A percentile compares a stretch with the other conserved stretches of the same genome.
These are phyloP conservation scores for Siderastrea radians DNA, from an alignment of 92 coral and sea anemone genomes.

Conservation along the genomic window DNA sequence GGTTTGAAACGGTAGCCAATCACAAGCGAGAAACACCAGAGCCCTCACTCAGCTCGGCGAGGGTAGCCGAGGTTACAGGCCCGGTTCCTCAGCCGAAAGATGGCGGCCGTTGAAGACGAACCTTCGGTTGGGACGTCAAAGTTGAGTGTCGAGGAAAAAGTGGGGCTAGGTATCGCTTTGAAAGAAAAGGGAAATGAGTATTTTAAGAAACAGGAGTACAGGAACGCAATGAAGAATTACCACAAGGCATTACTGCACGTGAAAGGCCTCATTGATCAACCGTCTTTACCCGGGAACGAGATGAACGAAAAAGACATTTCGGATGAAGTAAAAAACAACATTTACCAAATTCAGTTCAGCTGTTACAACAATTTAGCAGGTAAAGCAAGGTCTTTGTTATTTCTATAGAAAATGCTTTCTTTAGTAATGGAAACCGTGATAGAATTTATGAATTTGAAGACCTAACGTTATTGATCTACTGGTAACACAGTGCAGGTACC, in stretches of 20 bases:
- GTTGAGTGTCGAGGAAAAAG: conserved; percentile 70
- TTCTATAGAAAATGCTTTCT: background rate
- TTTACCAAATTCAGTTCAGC: conserved; percentile 66
- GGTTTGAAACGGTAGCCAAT: no score
- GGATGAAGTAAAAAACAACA: conserved; percentile 63
- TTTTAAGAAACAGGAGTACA: conserved; percentile 82
- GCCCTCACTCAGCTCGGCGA: background rate
- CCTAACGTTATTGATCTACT: background rate
- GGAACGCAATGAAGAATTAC: conserved; percentile 88
- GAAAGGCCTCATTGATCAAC: conserved; percentile 77
- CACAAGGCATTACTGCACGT: conserved; percentile 86
- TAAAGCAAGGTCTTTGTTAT: background rate
- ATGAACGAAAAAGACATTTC: conserved; percentile 42
- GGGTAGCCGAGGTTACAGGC: no score
- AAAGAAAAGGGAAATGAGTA: conserved; percentile 88
- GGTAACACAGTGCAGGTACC: background rate
- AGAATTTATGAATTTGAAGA: background rate
- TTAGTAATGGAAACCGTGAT: background rate
- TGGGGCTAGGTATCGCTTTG: conserved; percentile 62
- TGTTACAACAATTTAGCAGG: conserved; percentile 96
- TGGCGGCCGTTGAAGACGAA: conserved; percentile 82
- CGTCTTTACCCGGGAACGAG: conserved; percentile 33
- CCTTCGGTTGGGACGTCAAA: conserved; percentile 40
- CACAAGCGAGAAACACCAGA: no score
- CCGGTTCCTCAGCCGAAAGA: conserved; percentile 44